Base-by-base conservation (phyloP, 1,140 invertebrate genomes). In the Leptopilina boulardi region DNA sequence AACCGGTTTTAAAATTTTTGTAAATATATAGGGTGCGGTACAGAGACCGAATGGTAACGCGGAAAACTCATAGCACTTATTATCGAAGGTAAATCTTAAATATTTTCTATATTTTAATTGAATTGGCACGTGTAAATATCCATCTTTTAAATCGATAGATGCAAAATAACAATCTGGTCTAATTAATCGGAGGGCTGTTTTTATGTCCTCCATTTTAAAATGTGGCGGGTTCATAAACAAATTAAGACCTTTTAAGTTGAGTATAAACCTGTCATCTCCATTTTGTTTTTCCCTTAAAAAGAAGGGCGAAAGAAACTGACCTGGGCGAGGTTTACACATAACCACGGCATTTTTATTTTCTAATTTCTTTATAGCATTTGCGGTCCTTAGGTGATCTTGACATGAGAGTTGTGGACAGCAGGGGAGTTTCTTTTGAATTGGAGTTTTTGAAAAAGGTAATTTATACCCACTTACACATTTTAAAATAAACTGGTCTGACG, bases 331-430 rank as follows among this genome's bases (percentile, higher is more conserved):
- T 47, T 72, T 26, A 34, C 74, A 76, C 5, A 3, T 11, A n/a
- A 19, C 74, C 23, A 79, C 19, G 21, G 74, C 77, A n/a, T 38
- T 47, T 30, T 72, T 79, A n/a, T 26, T 21, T 42, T 73, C 13
- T 70, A 75, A 51, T 73, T 21, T 59, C 0, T 44, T 3, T 34
- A 79, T 75, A 0, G 70, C 41, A 5, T 42, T 13, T 71, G 15
- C 72, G 3, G 70, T 44, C 34, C 23, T n/a, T 56, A 9, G 34
- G 6, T 10, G 11, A 1, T 73, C 54, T 5, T 8, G 34, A 9
- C 2, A 0, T 47, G 42, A 73, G 3, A 30, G 30, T 3, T 38
- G 18, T 9, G 23, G 19, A 13, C 23, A 10, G 19, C 18, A 19
- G 9, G 18, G 42, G 13, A 8, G 10, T 30, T 5, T 21, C 30